A percentile compares a stretch with the other conserved stretches of the same genome.
These are phyloP conservation scores for Aleiodes alternator DNA, from an alignment of 2,888 invertebrate species.

Conservation along the genomic window DNA sequence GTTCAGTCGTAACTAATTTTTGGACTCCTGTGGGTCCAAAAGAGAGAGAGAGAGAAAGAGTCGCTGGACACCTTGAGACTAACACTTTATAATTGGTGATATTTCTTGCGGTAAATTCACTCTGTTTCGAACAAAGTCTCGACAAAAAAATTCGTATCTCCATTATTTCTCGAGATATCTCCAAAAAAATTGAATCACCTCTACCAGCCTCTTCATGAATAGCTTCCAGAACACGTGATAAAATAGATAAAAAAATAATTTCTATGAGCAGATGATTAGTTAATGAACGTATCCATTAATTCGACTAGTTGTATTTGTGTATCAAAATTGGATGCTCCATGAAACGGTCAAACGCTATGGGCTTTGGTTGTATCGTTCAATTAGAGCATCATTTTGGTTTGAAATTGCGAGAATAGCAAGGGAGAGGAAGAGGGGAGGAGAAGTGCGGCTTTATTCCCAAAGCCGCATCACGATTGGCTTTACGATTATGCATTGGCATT, in stretches of 20 bases:
- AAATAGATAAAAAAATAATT: not conserved
- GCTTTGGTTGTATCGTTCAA: conserved; percentile 22
- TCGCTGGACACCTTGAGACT: too few species aligned
- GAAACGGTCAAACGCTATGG: not conserved
- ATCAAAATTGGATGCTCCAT: conserved; percentile 22
- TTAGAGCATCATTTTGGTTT: conserved; percentile 11
- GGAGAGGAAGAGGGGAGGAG: not conserved
- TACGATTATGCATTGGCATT: conserved; percentile 25
- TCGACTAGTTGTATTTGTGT: not conserved
- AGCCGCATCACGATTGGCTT: conserved; percentile 22
- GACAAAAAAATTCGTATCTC: too few species aligned
- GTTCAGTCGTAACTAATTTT: too few species aligned
- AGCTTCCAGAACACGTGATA: not conserved
- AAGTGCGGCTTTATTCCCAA: conserved; percentile 12
- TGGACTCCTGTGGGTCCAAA: too few species aligned
- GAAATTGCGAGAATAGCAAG: not conserved
- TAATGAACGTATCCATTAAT: not conserved
- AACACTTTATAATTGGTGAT: too few species aligned
- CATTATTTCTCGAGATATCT: too few species aligned
- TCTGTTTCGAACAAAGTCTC: too few species aligned
- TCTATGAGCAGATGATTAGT: not conserved
- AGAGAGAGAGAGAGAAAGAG: too few species aligned
- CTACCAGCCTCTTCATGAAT: too few species aligned
- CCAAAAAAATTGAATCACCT: too few species aligned
- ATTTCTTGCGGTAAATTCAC: too few species aligned